Conservation (phyloP, 2,888 invertebrate genomes). For the Chrysolina haemoptera region DNA sequence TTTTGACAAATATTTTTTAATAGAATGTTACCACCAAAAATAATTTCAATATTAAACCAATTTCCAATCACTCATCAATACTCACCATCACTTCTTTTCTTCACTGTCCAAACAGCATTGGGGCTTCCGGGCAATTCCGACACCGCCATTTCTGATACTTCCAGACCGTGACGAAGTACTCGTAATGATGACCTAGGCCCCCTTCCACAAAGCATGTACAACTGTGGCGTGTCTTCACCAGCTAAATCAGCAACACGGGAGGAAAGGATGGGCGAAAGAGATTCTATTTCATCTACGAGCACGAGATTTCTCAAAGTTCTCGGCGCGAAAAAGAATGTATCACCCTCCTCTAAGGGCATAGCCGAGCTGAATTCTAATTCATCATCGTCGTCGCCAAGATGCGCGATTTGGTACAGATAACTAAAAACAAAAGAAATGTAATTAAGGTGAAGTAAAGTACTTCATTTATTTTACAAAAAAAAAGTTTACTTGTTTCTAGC, state of each 20-base stretch:
- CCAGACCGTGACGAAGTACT: conserved; percentile 95
- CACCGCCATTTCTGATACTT: conserved; percentile 99
- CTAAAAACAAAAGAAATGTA: conserved; percentile 70
- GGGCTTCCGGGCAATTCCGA: conserved; percentile 99
- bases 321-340: conserved; percentile 99
- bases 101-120: conserved; percentile 99
- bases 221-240: conserved; percentile 98
- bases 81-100: conserved; percentile 96
- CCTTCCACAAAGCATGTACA: conserved; percentile 96
- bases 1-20: no score
- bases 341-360: conserved; percentile 98
- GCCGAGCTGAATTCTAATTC: conserved; percentile 99
- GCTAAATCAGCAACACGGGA: conserved; percentile 92
- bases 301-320: conserved; percentile 94
- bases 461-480: not conserved
- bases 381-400: conserved; percentile 98
- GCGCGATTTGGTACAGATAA: conserved; percentile 98
- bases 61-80: conserved; percentile 51
- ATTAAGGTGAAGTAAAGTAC: not conserved
- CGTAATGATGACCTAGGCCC: conserved; percentile 95
- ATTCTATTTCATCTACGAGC: conserved; percentile 96
- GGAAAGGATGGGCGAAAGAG: conserved; percentile 90
- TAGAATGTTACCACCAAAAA: no score
- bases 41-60: not conserved
- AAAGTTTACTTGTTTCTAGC: conserved; percentile 27